Base-by-base conservation (phyloP, 2,888 invertebrate genomes). In the Oasisia sp. region DNA sequence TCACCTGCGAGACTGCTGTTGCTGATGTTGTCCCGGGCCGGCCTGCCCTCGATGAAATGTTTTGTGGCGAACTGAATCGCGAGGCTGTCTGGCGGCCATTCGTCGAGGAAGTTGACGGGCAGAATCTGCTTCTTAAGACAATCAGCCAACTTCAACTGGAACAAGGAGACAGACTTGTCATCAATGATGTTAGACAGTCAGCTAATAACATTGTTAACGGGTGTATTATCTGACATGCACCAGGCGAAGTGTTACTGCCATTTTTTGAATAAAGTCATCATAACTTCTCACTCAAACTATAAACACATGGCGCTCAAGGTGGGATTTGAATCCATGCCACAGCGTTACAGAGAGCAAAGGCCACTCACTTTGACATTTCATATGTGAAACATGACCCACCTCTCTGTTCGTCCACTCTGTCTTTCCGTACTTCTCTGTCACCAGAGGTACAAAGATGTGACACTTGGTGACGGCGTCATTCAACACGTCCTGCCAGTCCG, bases 21-120 rank as follows among this genome's bases (percentile, higher is more conserved):
- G 27, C 74, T 74, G 7, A 19, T 74, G 27, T 27, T 19, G 74
- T 74, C 74, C 7, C 74, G 74, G 0, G n/a, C n/a, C 27, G n/a
- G 74, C 74, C 27, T 19, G 4, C 74, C 74, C 74, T 74, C 74
- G 27, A 96, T 95, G 94, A 95, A 96, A 94, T 96, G 96, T 44
- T 96, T 96, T 4, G 96, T 96, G 19, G 96, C 96, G 94, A 96
- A 96, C 94, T 96, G 96, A 89, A 96, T 96, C 11, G 96, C 96
- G 32, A 96, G 94, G 93, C 96, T 96, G 91, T 95, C 94, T 4
- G 96, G 96, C 0, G 96, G 96, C 96, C 96, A 96, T 32, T 95
- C 94, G 32, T 95, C 94, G 92, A 96, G 93, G 92, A 96, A 96
- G 92, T 94, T 96, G 12, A 96, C 94, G 5, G 96, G 96, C 50